Evolutionary conservation across 2,888 invertebrate genomes (phyloP).

Genomic region (Acronicta alni): DNA sequence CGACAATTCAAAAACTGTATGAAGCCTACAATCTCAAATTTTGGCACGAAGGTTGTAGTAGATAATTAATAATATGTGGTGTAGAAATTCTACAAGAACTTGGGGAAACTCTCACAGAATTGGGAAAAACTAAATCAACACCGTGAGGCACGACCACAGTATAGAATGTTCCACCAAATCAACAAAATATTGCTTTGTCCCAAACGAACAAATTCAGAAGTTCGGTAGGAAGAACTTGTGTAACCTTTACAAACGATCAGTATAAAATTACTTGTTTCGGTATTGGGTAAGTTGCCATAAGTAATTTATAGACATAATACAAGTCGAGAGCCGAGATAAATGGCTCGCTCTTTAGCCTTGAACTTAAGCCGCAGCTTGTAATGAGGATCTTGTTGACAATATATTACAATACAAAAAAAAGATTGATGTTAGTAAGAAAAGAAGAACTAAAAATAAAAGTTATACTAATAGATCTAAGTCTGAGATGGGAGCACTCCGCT

Average conservation of each 20-base stretch:
- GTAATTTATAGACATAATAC: conserved; percentile 78
- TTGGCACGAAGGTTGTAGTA: too few species aligned
- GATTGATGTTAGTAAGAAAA: conserved; percentile 38
- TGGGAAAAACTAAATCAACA: too few species aligned
- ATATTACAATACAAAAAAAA: conserved; percentile 48
- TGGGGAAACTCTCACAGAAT: too few species aligned
- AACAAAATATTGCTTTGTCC: conserved; percentile 12
- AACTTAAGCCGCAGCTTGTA: conserved; percentile 61
- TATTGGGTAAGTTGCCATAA: conserved; percentile 61
- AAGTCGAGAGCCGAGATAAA: conserved; percentile 71
- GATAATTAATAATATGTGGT: too few species aligned
- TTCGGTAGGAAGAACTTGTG: conserved; percentile 26
- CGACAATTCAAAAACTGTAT: too few species aligned
- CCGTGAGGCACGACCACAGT: too few species aligned
- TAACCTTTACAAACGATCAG: conserved; percentile 40
- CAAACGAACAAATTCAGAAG: conserved; percentile 28
- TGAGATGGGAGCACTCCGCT: too few species aligned
- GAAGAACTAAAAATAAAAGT: conserved; percentile 24
- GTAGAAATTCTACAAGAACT: too few species aligned
- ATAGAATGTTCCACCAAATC: not conserved
- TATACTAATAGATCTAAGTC: conserved; percentile 3
- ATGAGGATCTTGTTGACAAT: conserved; percentile 65
- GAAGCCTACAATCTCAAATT: too few species aligned
- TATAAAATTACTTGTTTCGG: conserved; percentile 43
- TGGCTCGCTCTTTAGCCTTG: conserved; percentile 71